Evolutionary conservation across 2,113 vertebrate species (phyloP).

Genomic region (Oceanites oceanicus): DNA sequence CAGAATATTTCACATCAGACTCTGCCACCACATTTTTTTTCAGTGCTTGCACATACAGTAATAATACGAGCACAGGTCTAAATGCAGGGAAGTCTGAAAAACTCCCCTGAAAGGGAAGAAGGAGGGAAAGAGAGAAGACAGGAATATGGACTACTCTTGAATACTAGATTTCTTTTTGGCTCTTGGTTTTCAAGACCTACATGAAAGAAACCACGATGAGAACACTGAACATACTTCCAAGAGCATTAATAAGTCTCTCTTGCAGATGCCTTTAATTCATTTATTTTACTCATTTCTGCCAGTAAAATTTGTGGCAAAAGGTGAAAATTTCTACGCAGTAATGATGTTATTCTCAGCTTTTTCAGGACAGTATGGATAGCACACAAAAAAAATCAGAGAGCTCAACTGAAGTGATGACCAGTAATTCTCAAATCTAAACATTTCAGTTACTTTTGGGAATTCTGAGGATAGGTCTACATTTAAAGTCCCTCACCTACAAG

Average conservation of each 20-base stretch:
- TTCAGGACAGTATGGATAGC: background rate
- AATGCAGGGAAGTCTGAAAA: conserved; percentile 10
- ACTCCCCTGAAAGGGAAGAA: background rate
- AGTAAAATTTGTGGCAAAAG: background rate
- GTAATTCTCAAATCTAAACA: background rate
- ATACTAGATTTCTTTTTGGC: background rate
- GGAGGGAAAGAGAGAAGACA: background rate
- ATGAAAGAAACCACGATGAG: conserved; percentile 5
- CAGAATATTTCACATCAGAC: background rate
- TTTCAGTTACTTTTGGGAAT: background rate
- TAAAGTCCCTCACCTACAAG: background rate
- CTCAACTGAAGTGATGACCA: background rate
- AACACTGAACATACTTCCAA: background rate
- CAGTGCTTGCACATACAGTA: conserved; percentile 2
- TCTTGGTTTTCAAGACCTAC: background rate
- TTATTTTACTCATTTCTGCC: background rate
- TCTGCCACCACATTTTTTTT: conserved; percentile 3
- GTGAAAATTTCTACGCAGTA: background rate
- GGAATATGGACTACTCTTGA: background rate
- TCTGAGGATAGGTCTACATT: background rate
- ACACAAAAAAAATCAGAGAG: background rate
- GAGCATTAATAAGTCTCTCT: background rate
- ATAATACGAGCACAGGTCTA: background rate
- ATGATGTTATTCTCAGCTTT: background rate
- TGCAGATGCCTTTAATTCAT: background rate